A percentile compares a stretch with the other conserved stretches of the same genome.
These are phyloP conservation scores for Torymus texanus DNA, from an alignment of 2,888 invertebrate genomes.

Conservation along the genomic window DNA sequence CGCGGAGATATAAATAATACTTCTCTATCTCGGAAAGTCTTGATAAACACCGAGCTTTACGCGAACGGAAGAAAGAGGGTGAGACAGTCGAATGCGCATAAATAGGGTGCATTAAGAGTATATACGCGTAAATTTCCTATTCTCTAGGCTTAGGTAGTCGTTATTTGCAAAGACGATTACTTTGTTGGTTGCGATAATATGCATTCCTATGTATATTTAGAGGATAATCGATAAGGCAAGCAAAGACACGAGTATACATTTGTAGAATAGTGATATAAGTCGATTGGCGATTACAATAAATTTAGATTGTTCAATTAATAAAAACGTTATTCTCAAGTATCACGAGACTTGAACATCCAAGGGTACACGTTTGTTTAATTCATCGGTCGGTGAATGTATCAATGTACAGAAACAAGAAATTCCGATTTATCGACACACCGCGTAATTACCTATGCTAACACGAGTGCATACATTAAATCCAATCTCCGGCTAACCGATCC, in stretches of 20 bases:
- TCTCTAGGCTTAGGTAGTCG: neutral
- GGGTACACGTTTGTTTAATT: slow-evolving; percentile 15
- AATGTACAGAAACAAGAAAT: neutral
- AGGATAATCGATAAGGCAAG: no score
- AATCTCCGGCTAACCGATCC: no score
- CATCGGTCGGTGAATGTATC: neutral
- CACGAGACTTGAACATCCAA: slow-evolving; percentile 3
- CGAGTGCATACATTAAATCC: no score
- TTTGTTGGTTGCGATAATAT: no score
- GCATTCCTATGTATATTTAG: no score
- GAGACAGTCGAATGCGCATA: neutral
- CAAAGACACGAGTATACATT: neutral
- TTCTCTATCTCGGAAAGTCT: neutral
- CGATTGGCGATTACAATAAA: neutral
- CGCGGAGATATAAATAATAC: slow-evolving; percentile 24
- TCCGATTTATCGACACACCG: no score
- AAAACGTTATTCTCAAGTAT: neutral
- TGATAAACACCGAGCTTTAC: slow-evolving; percentile 20
- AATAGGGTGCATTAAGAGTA: neutral
- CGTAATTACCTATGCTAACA: no score
- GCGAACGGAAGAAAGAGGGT: neutral
- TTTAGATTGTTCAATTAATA: neutral
- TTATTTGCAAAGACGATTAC: no score
- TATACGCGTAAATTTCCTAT: slow-evolving; percentile 16
- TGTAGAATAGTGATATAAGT: neutral